Percentiles rank a stretch among this genome's conserved stretches.
Conservation (phyloP, 2,797 vertebrate genomes). For the Rhodeus uyekii region DNA sequence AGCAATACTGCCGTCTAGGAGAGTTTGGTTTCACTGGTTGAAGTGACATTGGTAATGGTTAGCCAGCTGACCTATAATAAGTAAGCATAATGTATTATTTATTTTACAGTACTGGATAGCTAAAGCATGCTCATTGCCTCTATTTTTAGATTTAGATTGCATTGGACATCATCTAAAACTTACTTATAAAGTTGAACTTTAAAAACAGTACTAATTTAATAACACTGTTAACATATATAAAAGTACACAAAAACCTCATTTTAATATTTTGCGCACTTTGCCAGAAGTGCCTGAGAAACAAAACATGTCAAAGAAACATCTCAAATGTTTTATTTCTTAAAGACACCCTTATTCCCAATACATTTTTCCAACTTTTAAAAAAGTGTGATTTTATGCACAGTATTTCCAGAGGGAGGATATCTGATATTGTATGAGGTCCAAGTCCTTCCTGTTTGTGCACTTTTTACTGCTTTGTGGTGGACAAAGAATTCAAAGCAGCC, state of each 20-base stretch:
- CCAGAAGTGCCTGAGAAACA: constrained; percentile 15
- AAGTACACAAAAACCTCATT: not conserved
- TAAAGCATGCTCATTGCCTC: not conserved
- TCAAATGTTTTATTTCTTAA: not conserved
- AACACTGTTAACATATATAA: not conserved
- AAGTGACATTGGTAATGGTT: constrained; percentile 7
- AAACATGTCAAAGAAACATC: constrained; percentile 1
- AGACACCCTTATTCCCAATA: not conserved
- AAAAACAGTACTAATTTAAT: not conserved
- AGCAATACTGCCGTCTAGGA: constrained; percentile 3
- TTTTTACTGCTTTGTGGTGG: constrained; percentile 13
- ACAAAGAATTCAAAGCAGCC: constrained; percentile 18
- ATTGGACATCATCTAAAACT: not conserved
- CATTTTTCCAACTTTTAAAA: not conserved
- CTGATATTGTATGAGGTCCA: constrained; percentile 22
- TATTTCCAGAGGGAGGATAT: constrained; percentile 23
- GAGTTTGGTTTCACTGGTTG: constrained; percentile 26
- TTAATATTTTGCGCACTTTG: not conserved
- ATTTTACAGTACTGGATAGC: not conserved
- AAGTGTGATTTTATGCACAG: not conserved
- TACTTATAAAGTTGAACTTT: not conserved
- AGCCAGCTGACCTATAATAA: constrained; percentile 23
- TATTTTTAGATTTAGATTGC: not conserved
- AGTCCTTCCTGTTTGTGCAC: constrained; percentile 33
- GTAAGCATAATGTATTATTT: not conserved